Evolutionary conservation across 1,140 invertebrate genomes (phyloP).

Genomic region (Drepana arcuata): DNA sequence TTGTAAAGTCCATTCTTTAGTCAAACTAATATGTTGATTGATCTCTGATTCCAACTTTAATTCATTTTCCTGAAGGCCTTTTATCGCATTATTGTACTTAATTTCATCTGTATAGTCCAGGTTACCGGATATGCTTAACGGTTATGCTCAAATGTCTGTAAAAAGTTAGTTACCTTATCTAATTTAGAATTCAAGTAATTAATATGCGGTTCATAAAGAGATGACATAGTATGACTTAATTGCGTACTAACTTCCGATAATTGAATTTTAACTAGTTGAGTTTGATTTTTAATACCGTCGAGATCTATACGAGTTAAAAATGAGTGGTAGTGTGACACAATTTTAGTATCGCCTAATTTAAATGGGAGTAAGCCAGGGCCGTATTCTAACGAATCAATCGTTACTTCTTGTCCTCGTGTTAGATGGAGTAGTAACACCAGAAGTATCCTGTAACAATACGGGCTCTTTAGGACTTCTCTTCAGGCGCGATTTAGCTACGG

Average conservation of each 20-base stretch:
- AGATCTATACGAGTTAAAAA: slow-evolving; percentile 8
- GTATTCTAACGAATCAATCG: slow-evolving; percentile 10
- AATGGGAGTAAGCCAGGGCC: slow-evolving; percentile 13
- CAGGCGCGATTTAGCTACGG: slow-evolving; percentile 13
- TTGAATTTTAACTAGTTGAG: slow-evolving; percentile 8
- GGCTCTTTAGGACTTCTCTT: slow-evolving; percentile 13
- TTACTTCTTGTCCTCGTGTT: slow-evolving; percentile 9
- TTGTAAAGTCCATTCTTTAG: slow-evolving; percentile 12
- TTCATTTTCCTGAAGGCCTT: slow-evolving; percentile 11
- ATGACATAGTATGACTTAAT: slow-evolving; percentile 7
- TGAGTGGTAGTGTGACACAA: slow-evolving; percentile 11
- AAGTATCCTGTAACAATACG: slow-evolving; percentile 15
- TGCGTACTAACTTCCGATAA: slow-evolving; percentile 1
- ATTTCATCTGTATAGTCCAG: slow-evolving; percentile 14
- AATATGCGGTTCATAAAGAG: slow-evolving; percentile 14
- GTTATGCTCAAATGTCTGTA: slow-evolving; percentile 8
- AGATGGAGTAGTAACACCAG: slow-evolving; percentile 4
- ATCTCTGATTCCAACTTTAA: slow-evolving; percentile 8
- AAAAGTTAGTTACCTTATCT: slow-evolving; percentile 11
- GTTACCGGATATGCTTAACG: slow-evolving; percentile 16
- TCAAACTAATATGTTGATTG: slow-evolving; percentile 16
- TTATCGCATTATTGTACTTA: slow-evolving; percentile 14
- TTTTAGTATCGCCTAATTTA: slow-evolving; percentile 5
- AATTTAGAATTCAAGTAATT: slow-evolving; percentile 5
- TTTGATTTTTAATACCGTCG: background rate